Evolutionary conservation across 2,797 vertebrate genomes (phyloP), one percentile per base, ranked within the genome.

Genomic region (Xiphophorus birchmanni): DNA sequence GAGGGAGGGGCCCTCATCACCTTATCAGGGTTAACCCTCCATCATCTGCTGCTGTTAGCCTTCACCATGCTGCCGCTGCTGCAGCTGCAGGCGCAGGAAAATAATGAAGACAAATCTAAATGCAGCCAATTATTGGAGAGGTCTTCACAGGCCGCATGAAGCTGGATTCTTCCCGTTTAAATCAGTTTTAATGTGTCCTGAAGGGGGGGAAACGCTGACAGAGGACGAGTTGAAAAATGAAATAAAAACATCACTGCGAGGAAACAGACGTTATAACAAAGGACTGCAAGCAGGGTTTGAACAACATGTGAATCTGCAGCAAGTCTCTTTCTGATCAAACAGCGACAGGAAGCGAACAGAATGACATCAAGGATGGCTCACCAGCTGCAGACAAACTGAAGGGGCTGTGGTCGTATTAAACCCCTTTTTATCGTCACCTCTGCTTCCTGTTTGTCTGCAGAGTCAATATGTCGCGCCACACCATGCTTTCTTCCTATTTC

Each of bases 21-120:
- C 80, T 86, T 81, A 90, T 90, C 91, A 60, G 58, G 63, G 84
- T 88, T 84, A 88, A 88, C 89, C 83, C 88, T 87, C 76, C 81
- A 76, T 79, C 79, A 77, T 73, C 81, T 69, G 67, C 69, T 54
- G 35, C 35, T 60, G 47, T 80, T 83, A 81, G 81, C 60, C 85
- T 65, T 52, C 80, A 0, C 63, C 50, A 1, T 21, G 23, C 75
- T 32, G 75, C 78, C 37, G 56, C 45, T 37, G 11, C 40, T 29
- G 75, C 42, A 72, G 69, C 71, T 78, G 50, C 58, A 82, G 81
- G 74, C 73, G 29, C 52, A 32, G 40, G 4, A 37, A 47, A 79
- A 58, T 26, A 78, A 82, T 79, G 71, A 74, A 69, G 47, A 78
- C 76, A 44, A 5, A 56, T 74, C 45, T 65, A 54, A 79, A 73